Evolutionary conservation across 2,888 invertebrate species (phyloP).

Genomic region (Thymelicus sylvestris): DNA sequence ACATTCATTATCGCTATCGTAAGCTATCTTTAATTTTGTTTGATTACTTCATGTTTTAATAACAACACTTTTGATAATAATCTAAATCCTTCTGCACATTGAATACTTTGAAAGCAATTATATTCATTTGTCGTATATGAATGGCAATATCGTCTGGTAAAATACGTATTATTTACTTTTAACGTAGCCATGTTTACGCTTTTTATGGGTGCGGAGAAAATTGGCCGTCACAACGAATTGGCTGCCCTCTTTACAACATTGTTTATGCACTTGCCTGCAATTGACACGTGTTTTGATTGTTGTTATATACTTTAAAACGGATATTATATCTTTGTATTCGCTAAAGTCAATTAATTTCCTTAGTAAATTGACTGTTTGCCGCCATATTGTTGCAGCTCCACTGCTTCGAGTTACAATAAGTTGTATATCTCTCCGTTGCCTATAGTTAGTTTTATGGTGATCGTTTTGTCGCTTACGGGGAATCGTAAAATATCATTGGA

Average conservation of each 20-base stretch:
- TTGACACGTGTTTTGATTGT: slow-evolving; percentile 40
- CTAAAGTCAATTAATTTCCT: slow-evolving; percentile 3
- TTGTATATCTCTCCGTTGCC: slow-evolving; percentile 51
- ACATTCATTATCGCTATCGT: too few relatives aligned
- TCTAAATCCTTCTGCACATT: neutral
- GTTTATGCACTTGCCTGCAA: slow-evolving; percentile 49
- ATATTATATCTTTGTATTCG: neutral
- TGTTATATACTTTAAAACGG: slow-evolving; percentile 2
- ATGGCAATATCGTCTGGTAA: slow-evolving; percentile 56
- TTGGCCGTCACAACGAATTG: slow-evolving; percentile 61
- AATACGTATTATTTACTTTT: slow-evolving; percentile 66
- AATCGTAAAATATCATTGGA: slow-evolving; percentile 78
- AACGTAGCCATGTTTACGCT: slow-evolving; percentile 67
- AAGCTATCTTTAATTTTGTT: too few relatives aligned
- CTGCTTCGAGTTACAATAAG: slow-evolving; percentile 38
- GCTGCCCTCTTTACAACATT: slow-evolving; percentile 60
- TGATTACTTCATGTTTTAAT: too few relatives aligned
- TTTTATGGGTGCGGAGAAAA: slow-evolving; percentile 68
- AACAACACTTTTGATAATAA: too few relatives aligned
- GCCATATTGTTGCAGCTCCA: slow-evolving; percentile 37
- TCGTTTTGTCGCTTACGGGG: slow-evolving; percentile 76
- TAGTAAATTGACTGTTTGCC: slow-evolving; percentile 5
- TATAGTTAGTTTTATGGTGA: slow-evolving; percentile 73
- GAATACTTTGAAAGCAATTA: slow-evolving; percentile 57
- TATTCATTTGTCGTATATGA: slow-evolving; percentile 64